A percentile compares a stretch with the other conserved stretches of the same genome.
Conservation (phyloP, 2,113 vertebrate species). For the Alces alces region DNA sequence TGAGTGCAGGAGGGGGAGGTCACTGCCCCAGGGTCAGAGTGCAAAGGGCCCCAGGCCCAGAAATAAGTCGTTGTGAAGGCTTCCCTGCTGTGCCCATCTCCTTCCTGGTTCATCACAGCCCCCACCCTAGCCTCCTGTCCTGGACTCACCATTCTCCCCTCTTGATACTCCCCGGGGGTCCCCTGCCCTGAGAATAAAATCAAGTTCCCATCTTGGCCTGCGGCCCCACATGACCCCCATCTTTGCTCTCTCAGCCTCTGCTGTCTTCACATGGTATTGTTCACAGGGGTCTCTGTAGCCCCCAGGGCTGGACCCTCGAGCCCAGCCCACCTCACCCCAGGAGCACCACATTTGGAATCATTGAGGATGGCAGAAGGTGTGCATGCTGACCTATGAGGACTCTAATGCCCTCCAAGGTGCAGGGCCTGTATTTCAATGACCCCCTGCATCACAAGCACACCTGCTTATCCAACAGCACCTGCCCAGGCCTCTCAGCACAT, state of each 20-base stretch:
- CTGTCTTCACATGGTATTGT: fast-evolving
- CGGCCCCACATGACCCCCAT: fast-evolving
- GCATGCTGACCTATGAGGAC: fast-evolving
- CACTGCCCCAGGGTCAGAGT: fast-evolving
- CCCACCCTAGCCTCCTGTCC: neutral
- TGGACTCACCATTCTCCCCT: neutral
- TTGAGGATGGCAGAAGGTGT: fast-evolving
- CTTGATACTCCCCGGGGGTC: fast-evolving
- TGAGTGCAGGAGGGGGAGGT: too few relatives aligned
- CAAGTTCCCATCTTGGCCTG: fast-evolving
- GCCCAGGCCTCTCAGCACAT: fast-evolving
- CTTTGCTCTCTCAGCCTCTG: neutral
- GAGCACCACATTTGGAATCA: fast-evolving
- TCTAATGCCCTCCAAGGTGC: too few relatives aligned
- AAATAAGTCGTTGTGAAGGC: neutral
- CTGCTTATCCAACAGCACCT: fast-evolving
- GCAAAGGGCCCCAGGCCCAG: neutral
- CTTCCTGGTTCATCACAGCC: fast-evolving
- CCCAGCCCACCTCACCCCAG: neutral
- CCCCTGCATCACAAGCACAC: fast-evolving
- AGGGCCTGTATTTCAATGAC: neutral
- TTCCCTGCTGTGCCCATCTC: fast-evolving
- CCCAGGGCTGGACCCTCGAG: neutral
- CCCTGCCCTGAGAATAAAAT: neutral
- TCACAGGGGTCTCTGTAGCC: neutral